Evolutionary conservation across 1,140 invertebrate species (phyloP), one percentile per base, ranked within the genome.

Genomic region (Onthophagus taurus): DNA sequence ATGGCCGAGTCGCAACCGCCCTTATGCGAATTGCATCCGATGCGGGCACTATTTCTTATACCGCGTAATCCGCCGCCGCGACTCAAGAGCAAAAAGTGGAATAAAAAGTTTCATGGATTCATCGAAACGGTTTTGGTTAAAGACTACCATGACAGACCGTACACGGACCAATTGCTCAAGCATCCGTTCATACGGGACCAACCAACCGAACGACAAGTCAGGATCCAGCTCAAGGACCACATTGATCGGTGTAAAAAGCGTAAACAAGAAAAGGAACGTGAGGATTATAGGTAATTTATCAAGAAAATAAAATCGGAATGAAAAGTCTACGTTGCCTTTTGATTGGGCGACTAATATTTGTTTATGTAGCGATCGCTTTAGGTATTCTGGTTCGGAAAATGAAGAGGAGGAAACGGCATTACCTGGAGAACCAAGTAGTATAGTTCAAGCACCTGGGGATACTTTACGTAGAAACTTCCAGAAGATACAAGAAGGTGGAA

Each of bases 1-100:
- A 99, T 99, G 96, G 96, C 96, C 31, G 97, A 99, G 73, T 96
- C 93, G 63, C 95, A 98, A 70, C 97, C 97, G 43, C 97, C 93
- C 56, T 78, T 96, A 51, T 93, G 87, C 76, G 97, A 99, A 76
- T 81, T 99, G 65, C 97, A 99, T 79, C 97, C 97, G 24, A 99
- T 99, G 96, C 77, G 97, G 64, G 55, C 55, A 9, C 76, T 99
- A 33, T 99, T 99, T 70, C 79, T 99, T 47, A 99, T 99, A 68
- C 96, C 96, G 45, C 78, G 96, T 61, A 98, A 98, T 72, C 83
- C 89, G 49, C 93, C 96, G 16, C 96, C 96, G 20, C 76, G 94
- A 58, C 78, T 99, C 50, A 97, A 96, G 66, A 94, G 90, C 21
- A 97, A 96, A 69, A 98, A 98, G 66, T 99, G 96, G 96, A 89